Evolutionary conservation across 2,113 vertebrate genomes (phyloP).

Genomic region (Nipponia nippon): DNA sequence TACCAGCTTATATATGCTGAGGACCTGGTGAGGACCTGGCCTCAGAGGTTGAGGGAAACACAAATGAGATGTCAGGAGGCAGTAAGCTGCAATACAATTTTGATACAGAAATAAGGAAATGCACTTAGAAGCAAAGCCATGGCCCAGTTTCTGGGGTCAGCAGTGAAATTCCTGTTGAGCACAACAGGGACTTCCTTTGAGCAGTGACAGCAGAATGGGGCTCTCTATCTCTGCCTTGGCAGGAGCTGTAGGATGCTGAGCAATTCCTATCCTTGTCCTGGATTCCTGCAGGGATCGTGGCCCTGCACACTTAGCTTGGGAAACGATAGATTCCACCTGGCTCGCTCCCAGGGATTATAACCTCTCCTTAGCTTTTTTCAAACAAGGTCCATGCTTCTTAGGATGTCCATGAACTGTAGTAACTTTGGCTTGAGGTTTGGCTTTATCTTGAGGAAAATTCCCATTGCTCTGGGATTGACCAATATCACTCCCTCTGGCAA

Average conservation of each 20-base stretch:
- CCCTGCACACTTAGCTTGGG: neutral
- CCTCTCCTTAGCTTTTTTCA: neutral
- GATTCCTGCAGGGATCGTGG: neutral
- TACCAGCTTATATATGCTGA: neutral
- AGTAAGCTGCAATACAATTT: neutral
- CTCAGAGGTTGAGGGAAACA: neutral
- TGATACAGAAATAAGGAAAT: neutral
- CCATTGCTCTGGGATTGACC: neutral
- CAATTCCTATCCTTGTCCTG: neutral
- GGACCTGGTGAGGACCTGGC: neutral
- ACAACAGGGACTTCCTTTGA: neutral
- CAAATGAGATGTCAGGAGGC: neutral
- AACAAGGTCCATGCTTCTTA: neutral
- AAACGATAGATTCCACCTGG: constrained; percentile 5
- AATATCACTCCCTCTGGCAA: neutral
- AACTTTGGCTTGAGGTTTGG: constrained; percentile 39
- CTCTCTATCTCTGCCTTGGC: constrained; percentile 3
- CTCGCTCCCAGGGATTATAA: neutral
- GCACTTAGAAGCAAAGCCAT: neutral
- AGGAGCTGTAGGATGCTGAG: neutral
- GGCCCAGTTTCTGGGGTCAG: neutral
- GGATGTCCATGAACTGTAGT: neutral
- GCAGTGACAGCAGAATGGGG: neutral
- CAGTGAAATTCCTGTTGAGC: neutral
- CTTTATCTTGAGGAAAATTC: constrained; percentile 49